These are phyloP conservation scores for Drosophila tsacasi DNA, from an alignment of 1,140 invertebrate species.

Conservation along the genomic window DNA sequence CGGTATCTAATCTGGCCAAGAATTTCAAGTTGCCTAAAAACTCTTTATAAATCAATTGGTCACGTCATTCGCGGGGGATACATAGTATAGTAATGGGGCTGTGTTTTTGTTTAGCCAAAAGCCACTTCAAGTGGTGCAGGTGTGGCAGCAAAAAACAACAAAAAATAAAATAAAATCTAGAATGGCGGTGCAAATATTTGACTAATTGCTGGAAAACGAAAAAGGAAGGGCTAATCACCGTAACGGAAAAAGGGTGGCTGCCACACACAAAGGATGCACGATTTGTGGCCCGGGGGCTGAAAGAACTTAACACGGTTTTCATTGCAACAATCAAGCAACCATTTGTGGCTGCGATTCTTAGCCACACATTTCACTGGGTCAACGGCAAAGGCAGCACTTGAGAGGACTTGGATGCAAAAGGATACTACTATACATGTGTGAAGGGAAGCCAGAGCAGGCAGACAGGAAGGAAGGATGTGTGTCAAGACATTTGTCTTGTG, in stretches of 20 bases:
- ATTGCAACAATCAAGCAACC: conserved; percentile 68
- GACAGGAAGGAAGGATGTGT: conserved; percentile 45
- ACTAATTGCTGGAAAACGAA: conserved; percentile 33
- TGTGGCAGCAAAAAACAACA: background rate
- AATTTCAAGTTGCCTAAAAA: conserved; percentile 39
- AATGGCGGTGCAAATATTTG: conserved; percentile 35
- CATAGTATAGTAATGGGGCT: conserved; percentile 30
- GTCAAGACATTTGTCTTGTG: conserved; percentile 62
- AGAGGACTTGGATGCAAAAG: conserved; percentile 19
- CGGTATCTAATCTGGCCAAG: conserved; percentile 34
- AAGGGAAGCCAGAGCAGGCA: background rate
- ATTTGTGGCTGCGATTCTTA: conserved; percentile 51
- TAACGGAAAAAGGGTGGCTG: conserved; percentile 41
- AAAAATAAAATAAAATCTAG: background rate
- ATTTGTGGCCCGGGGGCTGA: conserved; percentile 55
- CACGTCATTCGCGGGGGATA: conserved; percentile 16
- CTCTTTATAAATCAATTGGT: conserved; percentile 34
- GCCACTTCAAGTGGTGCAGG: conserved; percentile 31
- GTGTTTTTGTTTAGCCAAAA: conserved; percentile 14
- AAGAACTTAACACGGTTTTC: conserved; percentile 81
- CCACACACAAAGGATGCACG: conserved; percentile 24
- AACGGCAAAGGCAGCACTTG: conserved; percentile 44
- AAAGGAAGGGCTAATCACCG: conserved; percentile 49
- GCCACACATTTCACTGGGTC: conserved; percentile 66
- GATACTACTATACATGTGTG: no score